A percentile compares a stretch with the other conserved stretches of the same genome.
phyloP scores from a whole-genome alignment of 2,113 vertebrate species.

The Microcebus jonahi region DNA sequence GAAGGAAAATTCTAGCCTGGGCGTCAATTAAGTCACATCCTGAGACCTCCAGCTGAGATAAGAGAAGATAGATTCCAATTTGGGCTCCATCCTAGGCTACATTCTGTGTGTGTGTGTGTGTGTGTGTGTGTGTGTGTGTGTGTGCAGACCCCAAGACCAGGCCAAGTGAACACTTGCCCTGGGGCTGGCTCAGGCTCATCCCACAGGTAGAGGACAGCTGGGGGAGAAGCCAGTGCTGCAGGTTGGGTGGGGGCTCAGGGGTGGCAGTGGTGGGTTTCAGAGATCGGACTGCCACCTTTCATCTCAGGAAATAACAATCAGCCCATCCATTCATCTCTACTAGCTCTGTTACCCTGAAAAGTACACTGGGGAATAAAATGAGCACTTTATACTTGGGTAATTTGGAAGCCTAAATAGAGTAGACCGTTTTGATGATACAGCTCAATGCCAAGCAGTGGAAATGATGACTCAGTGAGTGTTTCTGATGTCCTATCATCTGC shows the following conservation, averaged over 20 bases:
- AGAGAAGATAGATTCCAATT: neutral
- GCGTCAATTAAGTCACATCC: neutral
- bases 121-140: too few relatives aligned
- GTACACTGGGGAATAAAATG: neutral
- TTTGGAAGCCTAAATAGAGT: neutral
- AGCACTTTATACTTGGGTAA: neutral
- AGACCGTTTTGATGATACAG: slow-evolving; percentile 19
- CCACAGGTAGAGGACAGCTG: neutral
- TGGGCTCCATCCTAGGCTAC: neutral
- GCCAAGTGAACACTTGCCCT: too few relatives aligned
- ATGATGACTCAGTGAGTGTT: neutral
- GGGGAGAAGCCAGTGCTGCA: neutral
- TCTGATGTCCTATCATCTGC: neutral
- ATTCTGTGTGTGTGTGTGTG: neutral
- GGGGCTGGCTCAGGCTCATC: neutral
- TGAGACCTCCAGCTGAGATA: neutral
- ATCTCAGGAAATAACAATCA: neutral
- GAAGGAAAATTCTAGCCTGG: neutral
- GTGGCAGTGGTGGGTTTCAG: fast-evolving
- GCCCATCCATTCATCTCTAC: neutral
- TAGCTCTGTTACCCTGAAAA: neutral
- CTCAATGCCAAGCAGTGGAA: neutral
- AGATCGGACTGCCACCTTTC: neutral
- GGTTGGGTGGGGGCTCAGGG: fast-evolving
- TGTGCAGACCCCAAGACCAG: neutral